Evolutionary conservation across 2,113 vertebrate genomes (phyloP).

Genomic region (Acanthochromis polyacanthus): DNA sequence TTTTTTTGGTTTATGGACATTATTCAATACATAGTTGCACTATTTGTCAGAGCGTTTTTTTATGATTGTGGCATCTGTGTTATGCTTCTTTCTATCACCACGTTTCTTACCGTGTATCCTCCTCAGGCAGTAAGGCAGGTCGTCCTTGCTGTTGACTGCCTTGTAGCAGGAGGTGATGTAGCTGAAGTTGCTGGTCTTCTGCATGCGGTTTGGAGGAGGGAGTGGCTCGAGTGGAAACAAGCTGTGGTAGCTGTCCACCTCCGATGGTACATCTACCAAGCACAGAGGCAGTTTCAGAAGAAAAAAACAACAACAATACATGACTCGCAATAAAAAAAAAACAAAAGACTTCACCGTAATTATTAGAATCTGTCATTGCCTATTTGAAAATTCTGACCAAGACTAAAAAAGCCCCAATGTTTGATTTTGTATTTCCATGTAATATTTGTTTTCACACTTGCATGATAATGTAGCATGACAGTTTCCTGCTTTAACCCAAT

Average conservation of each 20-base stretch:
- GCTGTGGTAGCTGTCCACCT: constrained; percentile 99
- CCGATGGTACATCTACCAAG: constrained; percentile 92
- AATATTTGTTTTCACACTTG: background rate
- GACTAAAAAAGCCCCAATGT: background rate
- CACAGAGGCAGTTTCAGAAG: background rate
- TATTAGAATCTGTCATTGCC: no score
- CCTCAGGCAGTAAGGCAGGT: constrained; percentile 97
- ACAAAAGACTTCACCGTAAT: no score
- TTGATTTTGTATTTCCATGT: background rate
- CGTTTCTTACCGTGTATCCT: constrained; percentile 94
- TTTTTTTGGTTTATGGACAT: no score
- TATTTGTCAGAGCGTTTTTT: no score
- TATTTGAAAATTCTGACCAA: no score
- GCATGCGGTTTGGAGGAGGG: constrained; percentile 95
- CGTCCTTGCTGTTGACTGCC: constrained; percentile 98
- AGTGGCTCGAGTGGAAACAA: constrained; percentile 97
- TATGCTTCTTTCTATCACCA: background rate
- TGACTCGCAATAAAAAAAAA: background rate
- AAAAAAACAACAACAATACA: background rate
- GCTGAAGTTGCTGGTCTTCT: constrained; percentile 99
- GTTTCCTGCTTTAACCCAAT: background rate
- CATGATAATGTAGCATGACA: no score
- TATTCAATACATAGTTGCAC: no score
- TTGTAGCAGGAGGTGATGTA: constrained; percentile 99
- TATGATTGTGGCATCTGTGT: background rate